Conservation (phyloP, 2,888 invertebrate species). For the Capitulum mitella region DNA sequence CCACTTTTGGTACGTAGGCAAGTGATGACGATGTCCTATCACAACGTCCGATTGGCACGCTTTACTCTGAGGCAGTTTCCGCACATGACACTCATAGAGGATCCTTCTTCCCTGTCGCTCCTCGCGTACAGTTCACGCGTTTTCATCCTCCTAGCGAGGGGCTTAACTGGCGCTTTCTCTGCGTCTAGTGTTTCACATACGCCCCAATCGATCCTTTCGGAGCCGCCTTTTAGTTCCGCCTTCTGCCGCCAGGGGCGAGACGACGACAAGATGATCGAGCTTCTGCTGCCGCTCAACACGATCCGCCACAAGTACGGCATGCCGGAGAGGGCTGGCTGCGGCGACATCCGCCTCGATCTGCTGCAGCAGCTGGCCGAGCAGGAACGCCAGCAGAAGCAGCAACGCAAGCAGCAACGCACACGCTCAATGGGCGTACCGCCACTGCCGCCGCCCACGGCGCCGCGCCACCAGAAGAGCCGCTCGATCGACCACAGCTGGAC, state of each 20-base stretch:
- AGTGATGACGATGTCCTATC: too few relatives aligned
- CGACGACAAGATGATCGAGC: constrained; percentile 34
- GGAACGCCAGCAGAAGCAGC: not conserved
- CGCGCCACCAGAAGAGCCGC: not conserved
- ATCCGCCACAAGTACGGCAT: constrained; percentile 29
- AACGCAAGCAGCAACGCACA: not conserved
- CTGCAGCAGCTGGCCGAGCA: not conserved
- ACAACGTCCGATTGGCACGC: too few relatives aligned
- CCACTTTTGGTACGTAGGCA: too few relatives aligned
- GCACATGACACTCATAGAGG: too few relatives aligned
- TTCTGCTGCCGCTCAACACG: constrained; percentile 32
- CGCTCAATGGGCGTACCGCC: not conserved
- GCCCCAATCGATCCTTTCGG: too few relatives aligned
- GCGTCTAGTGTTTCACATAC: too few relatives aligned
- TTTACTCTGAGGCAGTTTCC: too few relatives aligned
- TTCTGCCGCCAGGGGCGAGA: constrained; percentile 31
- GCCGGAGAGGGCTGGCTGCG: constrained; percentile 16
- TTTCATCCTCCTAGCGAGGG: too few relatives aligned
- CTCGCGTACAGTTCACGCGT: too few relatives aligned
- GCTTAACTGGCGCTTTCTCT: too few relatives aligned
- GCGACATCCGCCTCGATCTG: not conserved
- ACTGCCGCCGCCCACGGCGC: not conserved
- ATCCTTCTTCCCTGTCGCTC: too few relatives aligned
- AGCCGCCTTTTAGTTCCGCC: too few relatives aligned
- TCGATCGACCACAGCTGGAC: not conserved